Evolutionary conservation across 2,113 vertebrate genomes (phyloP).

Genomic region (Ictalurus punctatus): DNA sequence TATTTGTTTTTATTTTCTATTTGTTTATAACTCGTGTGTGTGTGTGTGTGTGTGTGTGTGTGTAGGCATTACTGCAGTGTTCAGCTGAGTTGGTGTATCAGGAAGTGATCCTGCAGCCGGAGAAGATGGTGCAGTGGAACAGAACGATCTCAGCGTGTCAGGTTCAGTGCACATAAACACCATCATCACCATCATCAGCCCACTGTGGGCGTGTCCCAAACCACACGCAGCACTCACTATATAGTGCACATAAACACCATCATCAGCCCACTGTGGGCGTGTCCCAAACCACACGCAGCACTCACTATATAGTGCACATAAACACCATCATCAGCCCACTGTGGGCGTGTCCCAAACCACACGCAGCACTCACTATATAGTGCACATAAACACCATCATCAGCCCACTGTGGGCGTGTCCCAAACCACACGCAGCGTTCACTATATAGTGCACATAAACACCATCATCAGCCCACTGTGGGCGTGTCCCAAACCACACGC

Average conservation of each 20-base stretch:
- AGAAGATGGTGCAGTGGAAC: constrained; percentile 97
- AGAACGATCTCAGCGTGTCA: constrained; percentile 88
- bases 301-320: neutral
- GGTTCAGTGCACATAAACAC: constrained; percentile 64
- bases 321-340: neutral
- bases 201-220: neutral
- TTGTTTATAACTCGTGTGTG: neutral
- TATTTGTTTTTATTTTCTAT: neutral
- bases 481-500: neutral
- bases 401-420: neutral
- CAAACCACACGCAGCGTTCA: neutral
- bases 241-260: neutral
- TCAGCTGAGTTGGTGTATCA: constrained; percentile 90
- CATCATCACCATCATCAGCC: no score
- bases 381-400: no score
- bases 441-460: neutral
- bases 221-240: neutral
- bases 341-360: neutral
- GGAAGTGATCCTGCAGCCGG: constrained; percentile 93
- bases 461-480: neutral
- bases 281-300: neutral
- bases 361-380: neutral
- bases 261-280: neutral
- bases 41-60: neutral
- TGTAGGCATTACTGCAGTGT: constrained; percentile 88